Base-by-base conservation (phyloP, 2,113 vertebrate genomes). In the Pachypanchax playfairii region DNA sequence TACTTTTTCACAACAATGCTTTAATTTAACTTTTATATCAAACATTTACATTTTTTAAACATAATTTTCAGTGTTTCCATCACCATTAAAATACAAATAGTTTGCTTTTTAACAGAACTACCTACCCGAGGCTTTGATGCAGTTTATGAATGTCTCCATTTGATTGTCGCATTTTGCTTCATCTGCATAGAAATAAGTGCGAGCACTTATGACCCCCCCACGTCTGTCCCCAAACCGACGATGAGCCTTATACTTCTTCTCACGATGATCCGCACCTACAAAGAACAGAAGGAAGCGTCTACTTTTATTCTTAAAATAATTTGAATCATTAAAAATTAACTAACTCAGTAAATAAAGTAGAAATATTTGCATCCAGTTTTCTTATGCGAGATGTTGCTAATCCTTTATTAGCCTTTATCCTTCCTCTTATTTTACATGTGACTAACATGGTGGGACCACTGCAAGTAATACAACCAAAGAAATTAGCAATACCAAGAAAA, bases 91-190 rank as follows among this genome's bases (percentile, higher is more conserved):
- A 50, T 5, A 21, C 10, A 10, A 49, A n/a, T 14, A 3, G 3
- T 35, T 35, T 25, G 3, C 18, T 54, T 28, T 3, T 5, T 9
- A 3, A 15, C 5, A 29, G 63, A 31, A 4, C 11, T 4, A 33
- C 54, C 65, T 26, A 98, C 97, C 84, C 9, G 94, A 94, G 6
- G 97, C 96, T 41, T 93, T 91, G 0, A 98, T 97, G 73, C 96
- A 95, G 65, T 53, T 90, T 4, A 98, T 84, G 53, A 98, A 95
- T 0, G 90, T 96, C 80, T 99, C 95, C 97, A 98, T 93, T 73
- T 96, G 93, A 44, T 91, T 89, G 86, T 99, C 97, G 36, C 96
- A 99, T 84, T 96, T 97, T 72, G 91, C 86, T 70, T 98, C 96
- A 0, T 91, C 95, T 0, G 94, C 86, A 0, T 95, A 95, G 87